Conservation (phyloP, 2,113 vertebrate species). For the Boulengeromyrus knoepffleri region DNA sequence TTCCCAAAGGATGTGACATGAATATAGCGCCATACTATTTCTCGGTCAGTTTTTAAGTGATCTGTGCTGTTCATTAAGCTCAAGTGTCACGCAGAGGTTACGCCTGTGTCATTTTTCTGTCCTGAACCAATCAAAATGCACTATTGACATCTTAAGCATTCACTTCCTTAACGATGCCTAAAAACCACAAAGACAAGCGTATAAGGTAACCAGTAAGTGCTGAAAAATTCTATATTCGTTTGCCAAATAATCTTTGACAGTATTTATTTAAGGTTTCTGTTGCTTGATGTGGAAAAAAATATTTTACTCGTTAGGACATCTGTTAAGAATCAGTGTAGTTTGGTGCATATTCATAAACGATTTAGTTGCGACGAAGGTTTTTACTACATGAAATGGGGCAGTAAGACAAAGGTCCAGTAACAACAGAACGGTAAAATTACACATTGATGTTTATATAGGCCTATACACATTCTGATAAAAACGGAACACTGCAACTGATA, state of each 20-base stretch:
- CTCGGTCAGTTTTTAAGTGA: background rate
- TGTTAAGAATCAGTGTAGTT: background rate
- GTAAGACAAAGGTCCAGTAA: background rate
- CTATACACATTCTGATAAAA: background rate
- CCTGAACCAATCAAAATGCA: background rate
- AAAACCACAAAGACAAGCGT: background rate
- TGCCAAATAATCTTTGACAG: background rate
- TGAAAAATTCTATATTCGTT: background rate
- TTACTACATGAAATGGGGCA: background rate
- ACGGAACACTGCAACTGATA: background rate
- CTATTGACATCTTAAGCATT: background rate
- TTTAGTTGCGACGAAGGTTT: background rate
- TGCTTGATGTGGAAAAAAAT: background rate
- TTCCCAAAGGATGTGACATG: background rate
- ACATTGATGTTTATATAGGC: background rate
- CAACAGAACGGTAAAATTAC: background rate
- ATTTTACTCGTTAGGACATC: background rate
- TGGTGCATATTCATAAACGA: background rate
- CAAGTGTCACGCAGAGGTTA: background rate
- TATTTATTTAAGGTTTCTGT: background rate
- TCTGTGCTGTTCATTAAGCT: background rate
- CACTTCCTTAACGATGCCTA: background rate
- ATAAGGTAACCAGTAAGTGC: background rate
- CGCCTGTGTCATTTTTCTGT: background rate
- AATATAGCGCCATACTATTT: background rate